Base-by-base conservation (phyloP, 2,888 invertebrate species). In the Chrysomela aeneicollis region DNA sequence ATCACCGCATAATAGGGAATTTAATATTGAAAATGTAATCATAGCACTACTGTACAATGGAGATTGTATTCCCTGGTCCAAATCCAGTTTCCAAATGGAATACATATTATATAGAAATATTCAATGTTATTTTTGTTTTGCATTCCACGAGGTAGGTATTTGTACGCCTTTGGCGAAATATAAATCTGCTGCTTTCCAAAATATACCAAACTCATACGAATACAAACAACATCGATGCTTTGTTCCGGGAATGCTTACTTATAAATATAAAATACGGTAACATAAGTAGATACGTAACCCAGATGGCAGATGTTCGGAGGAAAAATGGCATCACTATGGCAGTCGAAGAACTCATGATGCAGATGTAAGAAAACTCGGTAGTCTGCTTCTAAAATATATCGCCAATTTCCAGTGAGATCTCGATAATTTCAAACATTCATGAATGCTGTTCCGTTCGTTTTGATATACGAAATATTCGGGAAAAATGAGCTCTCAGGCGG, bases 181-280 rank as follows among this genome's bases (percentile, higher is more conserved):
- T 15, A 42, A 42, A 42, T 42, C 32, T 30, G 32, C n/a, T 26
- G 32, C 47, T 12, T 49, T 22, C 47, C 21, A 61, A 54, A 61
- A 47, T 54, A 54, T 49, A 61, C 54, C 53, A 54, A 53, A 54
- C 49, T 54, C 37, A 61, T 42, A n/a, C 10, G 42, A 54, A 54
- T 42, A 55, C 55, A 61, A 61, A 55, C 50, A 61, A 61, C 55
- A 61, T 55, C 54, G 55, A 55, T 55, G n/a, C 19, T 42, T 19
- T 55, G 55, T 55, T 55, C 17, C 49, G 22, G 50, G 62, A 49
- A 62, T 57, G 67, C 65, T 63, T 55, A 65, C 55, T 67, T 67
- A 69, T 67, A 63, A 63, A 68, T 66, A 69, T 67, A 66, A 69
- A 66, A 69, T 69, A 67, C 53, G 65, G 59, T 63, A 61, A 65